Evolutionary conservation across 2,888 invertebrate species (phyloP), one percentile per base, ranked within the genome.

Genomic region (Drosophila silvestris): DNA sequence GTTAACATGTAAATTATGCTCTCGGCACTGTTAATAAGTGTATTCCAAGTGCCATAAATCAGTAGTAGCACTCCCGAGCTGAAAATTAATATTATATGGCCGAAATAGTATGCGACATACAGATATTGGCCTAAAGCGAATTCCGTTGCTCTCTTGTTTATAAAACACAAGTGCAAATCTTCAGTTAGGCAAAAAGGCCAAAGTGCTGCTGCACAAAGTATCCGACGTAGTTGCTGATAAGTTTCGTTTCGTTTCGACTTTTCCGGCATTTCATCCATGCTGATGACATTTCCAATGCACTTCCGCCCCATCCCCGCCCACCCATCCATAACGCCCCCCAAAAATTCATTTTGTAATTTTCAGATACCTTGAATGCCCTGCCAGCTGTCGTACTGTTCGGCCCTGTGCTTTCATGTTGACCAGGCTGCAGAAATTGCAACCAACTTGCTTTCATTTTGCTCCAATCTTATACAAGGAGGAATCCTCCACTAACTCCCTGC

Each of bases 1-100:
- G 91, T 91, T 92, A 91, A 91, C 92, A 90, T 89, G 92, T 91
- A 91, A 91, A 91, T 92, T 90, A 91, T 88, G 85, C 86, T 83
- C 82, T 79, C 74, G 72, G 63, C 72, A 74, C 78, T 81, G 91
- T 91, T 91, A 89, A 91, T 89, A 91, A 91, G 89, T 86, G 82
- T 79, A 66, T 75, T 70, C 72, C 70, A 70, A 76, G 82, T 73
- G 81, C 76, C 79, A 87, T 88, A 88, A 88, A 88, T 88, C 87
- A 88, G 80, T 58, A 54, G 51, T 52, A 77, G 70, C 72, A 71
- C 67, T 86, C 83, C 84, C 89, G 73, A 56, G 52, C 14, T 60
- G 74, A 33, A 58, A 60, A 73, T 62, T 72, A 71, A 71, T 63
- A 71, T 53, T 37, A 53, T 51, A 22, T 56, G 44, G 22, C 19